Percentiles rank a stretch among this genome's conserved stretches.
Evolutionary conservation across 2,797 vertebrate genomes (phyloP).

Genomic region (Picus viridis): DNA sequence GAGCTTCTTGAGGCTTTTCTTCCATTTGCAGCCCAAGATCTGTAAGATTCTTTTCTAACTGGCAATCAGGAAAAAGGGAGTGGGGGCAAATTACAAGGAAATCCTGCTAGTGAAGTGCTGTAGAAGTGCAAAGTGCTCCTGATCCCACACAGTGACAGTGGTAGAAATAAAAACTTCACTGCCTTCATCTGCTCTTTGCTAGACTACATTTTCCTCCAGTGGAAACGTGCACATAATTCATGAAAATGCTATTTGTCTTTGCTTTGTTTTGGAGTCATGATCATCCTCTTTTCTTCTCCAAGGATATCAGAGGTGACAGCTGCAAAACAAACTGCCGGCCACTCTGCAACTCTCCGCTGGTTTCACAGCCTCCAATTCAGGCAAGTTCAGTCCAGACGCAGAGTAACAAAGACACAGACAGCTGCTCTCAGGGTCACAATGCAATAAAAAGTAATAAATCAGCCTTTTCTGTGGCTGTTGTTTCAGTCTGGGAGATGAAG

Average conservation of each 20-base stretch:
- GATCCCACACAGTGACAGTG: background rate
- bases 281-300: background rate
- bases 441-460: background rate
- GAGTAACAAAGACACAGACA: background rate
- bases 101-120: background rate
- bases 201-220: background rate
- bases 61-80: background rate
- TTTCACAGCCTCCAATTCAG: background rate
- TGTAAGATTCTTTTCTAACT: background rate
- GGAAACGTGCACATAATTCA: background rate
- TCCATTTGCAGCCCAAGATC: background rate
- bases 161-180: background rate
- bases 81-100: background rate
- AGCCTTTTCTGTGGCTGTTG: background rate
- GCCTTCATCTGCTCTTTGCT: background rate
- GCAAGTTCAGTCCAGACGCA: background rate
- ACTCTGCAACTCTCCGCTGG: background rate
- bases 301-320: background rate
- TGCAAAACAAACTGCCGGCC: background rate
- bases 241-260: background rate
- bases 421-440: background rate
- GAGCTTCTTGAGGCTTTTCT: background rate
- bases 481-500: background rate
- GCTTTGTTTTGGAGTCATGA: background rate
- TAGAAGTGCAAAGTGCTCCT: background rate